Base-by-base conservation (phyloP, 1,140 invertebrate genomes). In the Anastatus disparis region DNA sequence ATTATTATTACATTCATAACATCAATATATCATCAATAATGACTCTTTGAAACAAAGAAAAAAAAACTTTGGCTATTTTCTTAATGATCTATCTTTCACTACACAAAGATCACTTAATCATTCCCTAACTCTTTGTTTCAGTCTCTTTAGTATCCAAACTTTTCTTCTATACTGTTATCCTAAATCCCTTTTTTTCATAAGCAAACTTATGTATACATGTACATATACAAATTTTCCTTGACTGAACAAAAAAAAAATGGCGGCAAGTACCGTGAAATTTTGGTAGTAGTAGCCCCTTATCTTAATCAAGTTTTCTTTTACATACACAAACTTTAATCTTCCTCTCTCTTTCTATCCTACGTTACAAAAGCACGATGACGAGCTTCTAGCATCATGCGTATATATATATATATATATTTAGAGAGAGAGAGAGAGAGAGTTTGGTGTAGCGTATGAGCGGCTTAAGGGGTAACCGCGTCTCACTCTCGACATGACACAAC, bases 401-500 rank as follows among this genome's bases (percentile, higher is more conserved):
- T 26, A 53, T 53, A 27, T 53, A 52, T 52, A 24, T 50, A 50
- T 2, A 50, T 50, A 50, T 10, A 52, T 52, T 24, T 52, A 24
- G 29, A n/a, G 15, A 15, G 27, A 29, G 20, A 35, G 53, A n/a
- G n/a, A 31, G 22, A n/a, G 53, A 7, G 53, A 56, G 53, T 31
- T 56, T 22, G 53, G 31, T n/a, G n/a, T 35, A 6, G 31, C 31
- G 31, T 10, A 10, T 10, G 31, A 4, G 4, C 31, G 31, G n/a
- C n/a, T n/a, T n/a, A n/a, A n/a, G n/a, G n/a, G n/a, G 31, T 4
- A 35, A 35, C 4, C 31, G 31, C 31, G 31, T 35, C 31, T 6
- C 53, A 13, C 53, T 20, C 52, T 66, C 35, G 26, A 66, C 31
- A 44, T 56, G 50, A 66, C 52, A 29, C 52, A 24, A 24, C 52